A percentile compares a stretch with the other conserved stretches of the same genome.
These are phyloP conservation scores for Synanthedon tipuliformis DNA, from an alignment of 2,888 invertebrate species.

Conservation along the genomic window DNA sequence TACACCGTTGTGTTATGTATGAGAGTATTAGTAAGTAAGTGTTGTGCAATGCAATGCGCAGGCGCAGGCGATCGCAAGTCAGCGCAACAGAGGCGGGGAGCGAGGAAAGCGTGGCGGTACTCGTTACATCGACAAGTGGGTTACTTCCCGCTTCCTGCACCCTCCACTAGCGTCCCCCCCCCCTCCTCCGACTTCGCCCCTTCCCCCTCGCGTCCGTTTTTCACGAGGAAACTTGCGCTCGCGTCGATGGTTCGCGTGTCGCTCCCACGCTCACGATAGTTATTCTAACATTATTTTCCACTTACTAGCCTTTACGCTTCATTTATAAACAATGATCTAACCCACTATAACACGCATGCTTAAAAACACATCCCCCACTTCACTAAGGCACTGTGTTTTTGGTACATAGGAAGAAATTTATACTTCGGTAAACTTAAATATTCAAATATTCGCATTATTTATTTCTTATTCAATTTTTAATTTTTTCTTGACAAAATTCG, in stretches of 20 bases:
- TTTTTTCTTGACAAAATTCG: no score
- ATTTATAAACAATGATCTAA: no score
- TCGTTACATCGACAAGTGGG: conserved; percentile 44
- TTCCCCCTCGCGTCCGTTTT: conserved; percentile 18
- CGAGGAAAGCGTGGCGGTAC: conserved; percentile 41
- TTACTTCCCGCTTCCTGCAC: conserved; percentile 57
- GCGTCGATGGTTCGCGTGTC: conserved; percentile 12
- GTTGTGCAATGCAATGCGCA: conserved; percentile 1
- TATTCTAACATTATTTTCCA: conserved; percentile 10
- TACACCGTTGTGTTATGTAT: background rate
- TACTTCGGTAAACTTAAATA: no score
- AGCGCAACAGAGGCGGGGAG: conserved; percentile 20
- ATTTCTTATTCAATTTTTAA: no score
- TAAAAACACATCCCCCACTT: no score
- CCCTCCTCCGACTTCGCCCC: background rate
- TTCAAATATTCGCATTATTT: no score
- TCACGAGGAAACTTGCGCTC: conserved; percentile 25
- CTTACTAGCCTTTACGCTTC: conserved; percentile 4
- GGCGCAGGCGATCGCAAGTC: background rate
- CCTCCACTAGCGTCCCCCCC: background rate
- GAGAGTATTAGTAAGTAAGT: background rate
- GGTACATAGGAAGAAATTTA: no score
- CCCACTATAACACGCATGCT: no score
- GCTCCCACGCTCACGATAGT: conserved; percentile 22
- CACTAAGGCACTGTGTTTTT: no score